phyloP scores from a whole-genome alignment of 2,797 vertebrate genomes.

The Philypnodon macrostomus region DNA sequence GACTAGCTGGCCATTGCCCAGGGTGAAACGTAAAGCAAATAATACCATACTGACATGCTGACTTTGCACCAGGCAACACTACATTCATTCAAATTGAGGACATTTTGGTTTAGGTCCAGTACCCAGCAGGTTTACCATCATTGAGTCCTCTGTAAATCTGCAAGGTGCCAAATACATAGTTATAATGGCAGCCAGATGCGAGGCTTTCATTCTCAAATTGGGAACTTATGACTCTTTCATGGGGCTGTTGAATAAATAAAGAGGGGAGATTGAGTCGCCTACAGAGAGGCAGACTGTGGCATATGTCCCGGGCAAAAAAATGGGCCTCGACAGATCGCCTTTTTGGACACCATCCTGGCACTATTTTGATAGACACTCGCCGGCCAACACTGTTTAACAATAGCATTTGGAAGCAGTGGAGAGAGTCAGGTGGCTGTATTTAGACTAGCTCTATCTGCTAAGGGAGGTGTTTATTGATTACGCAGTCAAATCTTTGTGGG shows the following conservation, averaged over 20 bases:
- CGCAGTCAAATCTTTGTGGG: too few species aligned
- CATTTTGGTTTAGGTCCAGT: slow-evolving; percentile 32
- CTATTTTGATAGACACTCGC: slow-evolving; percentile 7
- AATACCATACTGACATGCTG: too few species aligned
- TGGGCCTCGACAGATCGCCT: slow-evolving; percentile 39
- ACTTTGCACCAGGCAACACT: too few species aligned
- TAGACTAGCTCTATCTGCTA: too few species aligned
- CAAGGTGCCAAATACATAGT: slow-evolving; percentile 43
- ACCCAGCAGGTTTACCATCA: too few species aligned
- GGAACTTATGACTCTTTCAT: slow-evolving; percentile 69
- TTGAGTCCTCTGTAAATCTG: too few species aligned
- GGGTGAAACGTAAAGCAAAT: too few species aligned
- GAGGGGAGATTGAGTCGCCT: slow-evolving; percentile 56
- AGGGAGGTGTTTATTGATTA: not conserved
- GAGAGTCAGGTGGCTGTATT: too few species aligned
- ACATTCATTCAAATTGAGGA: too few species aligned
- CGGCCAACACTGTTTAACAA: slow-evolving; percentile 40
- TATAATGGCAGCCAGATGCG: slow-evolving; percentile 61
- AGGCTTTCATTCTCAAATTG: slow-evolving; percentile 52
- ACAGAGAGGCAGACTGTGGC: slow-evolving; percentile 47
- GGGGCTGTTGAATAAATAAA: slow-evolving; percentile 67
- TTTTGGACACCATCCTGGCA: slow-evolving; percentile 46
- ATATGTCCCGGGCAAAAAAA: slow-evolving; percentile 51
- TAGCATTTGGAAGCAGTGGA: too few species aligned
- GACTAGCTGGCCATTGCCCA: too few species aligned